Percentiles rank a stretch among this genome's conserved stretches.
These are phyloP conservation scores for Ectropis crepuscularia DNA, from an alignment of 2,888 invertebrate species.

Conservation along the genomic window DNA sequence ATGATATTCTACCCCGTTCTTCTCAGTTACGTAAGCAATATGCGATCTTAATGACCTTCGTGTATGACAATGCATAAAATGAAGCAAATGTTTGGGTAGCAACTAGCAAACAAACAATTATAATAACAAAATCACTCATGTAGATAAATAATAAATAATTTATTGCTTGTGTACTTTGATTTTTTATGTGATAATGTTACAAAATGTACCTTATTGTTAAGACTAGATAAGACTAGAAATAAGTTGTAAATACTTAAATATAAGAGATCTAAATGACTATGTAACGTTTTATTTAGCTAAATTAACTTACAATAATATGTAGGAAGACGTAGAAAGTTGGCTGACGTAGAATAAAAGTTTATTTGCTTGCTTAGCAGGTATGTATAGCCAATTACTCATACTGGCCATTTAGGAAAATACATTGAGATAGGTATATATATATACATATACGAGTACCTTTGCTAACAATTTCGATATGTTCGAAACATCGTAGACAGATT, in stretches of 20 bases:
- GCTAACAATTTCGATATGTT: too few species aligned
- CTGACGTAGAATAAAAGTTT: background rate
- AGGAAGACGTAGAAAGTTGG: slow-evolving; percentile 30
- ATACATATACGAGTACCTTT: too few species aligned
- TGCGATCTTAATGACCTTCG: slow-evolving; percentile 45
- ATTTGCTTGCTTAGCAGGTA: too few species aligned
- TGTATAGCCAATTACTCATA: background rate
- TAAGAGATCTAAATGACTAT: slow-evolving; percentile 29
- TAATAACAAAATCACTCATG: slow-evolving; percentile 17
- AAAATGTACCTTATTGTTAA: slow-evolving; percentile 24
- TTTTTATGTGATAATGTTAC: slow-evolving; percentile 22
- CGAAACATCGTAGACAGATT: too few species aligned
- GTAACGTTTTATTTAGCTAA: slow-evolving; percentile 29
- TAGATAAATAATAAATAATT: slow-evolving; percentile 22
- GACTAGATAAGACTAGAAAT: slow-evolving; percentile 43
- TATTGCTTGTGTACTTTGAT: slow-evolving; percentile 19
- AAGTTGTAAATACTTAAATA: slow-evolving; percentile 48
- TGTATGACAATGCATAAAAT: background rate
- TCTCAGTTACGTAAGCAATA: slow-evolving; percentile 87
- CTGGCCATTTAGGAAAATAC: background rate
- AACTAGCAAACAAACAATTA: background rate
- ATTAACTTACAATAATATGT: slow-evolving; percentile 19
- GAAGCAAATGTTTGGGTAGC: background rate
- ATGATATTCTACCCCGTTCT: slow-evolving; percentile 96
- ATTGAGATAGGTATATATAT: too few species aligned